Evolutionary conservation across 2,888 invertebrate species (phyloP).

Genomic region (Spicauda simplicius): DNA sequence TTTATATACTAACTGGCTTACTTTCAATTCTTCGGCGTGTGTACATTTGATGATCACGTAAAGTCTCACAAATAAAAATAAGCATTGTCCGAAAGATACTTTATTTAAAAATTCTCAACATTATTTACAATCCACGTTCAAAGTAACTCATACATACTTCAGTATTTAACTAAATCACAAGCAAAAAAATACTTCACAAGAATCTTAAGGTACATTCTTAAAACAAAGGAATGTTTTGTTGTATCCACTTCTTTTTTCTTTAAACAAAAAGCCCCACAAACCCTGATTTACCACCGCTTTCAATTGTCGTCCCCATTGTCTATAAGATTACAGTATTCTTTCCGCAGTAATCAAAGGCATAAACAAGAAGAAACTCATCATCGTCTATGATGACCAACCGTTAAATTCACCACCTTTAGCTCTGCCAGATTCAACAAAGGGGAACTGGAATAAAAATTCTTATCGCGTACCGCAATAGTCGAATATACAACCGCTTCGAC

Average conservation of each 20-base stretch:
- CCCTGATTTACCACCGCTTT: slow-evolving; percentile 26
- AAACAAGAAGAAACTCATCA: slow-evolving; percentile 55
- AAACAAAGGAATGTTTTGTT: slow-evolving; percentile 24
- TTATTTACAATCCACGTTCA: too few relatives aligned
- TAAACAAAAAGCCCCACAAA: slow-evolving; percentile 19
- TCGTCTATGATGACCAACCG: slow-evolving; percentile 52
- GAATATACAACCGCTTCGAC: slow-evolving; percentile 40
- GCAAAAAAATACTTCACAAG: neutral
- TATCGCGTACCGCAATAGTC: slow-evolving; percentile 48
- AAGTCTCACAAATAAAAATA: too few relatives aligned
- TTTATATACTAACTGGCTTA: too few relatives aligned
- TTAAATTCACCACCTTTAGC: slow-evolving; percentile 56
- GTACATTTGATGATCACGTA: too few relatives aligned
- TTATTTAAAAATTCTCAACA: too few relatives aligned
- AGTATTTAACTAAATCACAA: neutral
- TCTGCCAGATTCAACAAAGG: slow-evolving; percentile 51
- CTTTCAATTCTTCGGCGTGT: too few relatives aligned
- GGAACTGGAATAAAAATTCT: slow-evolving; percentile 56
- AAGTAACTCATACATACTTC: too few relatives aligned
- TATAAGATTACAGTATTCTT: slow-evolving; percentile 61
- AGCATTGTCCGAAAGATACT: too few relatives aligned
- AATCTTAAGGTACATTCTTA: neutral
- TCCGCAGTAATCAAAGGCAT: slow-evolving; percentile 49
- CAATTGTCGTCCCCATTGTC: slow-evolving; percentile 42
- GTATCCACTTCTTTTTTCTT: slow-evolving; percentile 10